These are phyloP conservation scores for Axinella damicornis DNA, from an alignment of 37 sponge, comb jelly and placozoan species.

Conservation along the genomic window DNA sequence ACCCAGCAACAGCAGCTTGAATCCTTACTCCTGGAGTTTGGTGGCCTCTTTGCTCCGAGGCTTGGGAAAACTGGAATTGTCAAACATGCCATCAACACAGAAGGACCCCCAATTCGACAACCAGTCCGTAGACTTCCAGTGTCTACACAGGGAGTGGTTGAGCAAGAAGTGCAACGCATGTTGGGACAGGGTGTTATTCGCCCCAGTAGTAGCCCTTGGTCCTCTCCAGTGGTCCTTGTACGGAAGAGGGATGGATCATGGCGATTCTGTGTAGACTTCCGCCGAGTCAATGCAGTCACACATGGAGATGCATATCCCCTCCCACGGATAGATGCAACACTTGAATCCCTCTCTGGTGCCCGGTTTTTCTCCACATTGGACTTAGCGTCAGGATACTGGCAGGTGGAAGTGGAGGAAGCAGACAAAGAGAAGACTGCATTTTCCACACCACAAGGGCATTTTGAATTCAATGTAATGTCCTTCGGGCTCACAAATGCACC, in stretches of 20 bases:
- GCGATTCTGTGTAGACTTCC: conserved; percentile 55
- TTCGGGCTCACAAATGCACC: conserved; percentile 70
- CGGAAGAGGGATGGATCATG: conserved; percentile 41
- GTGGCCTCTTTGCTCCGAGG: not conserved
- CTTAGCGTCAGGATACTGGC: conserved; percentile 69
- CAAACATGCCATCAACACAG: conserved; percentile 9
- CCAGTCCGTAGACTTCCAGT: conserved; percentile 25
- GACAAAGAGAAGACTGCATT: conserved; percentile 70
- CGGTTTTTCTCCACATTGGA: conserved; percentile 59
- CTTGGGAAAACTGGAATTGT: conserved; percentile 22
- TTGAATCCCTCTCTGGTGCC: conserved; percentile 41
- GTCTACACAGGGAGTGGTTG: not conserved
- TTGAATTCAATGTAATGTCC: conserved; percentile 72
- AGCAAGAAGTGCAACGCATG: conserved; percentile 14
- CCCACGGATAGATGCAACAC: conserved; percentile 62
- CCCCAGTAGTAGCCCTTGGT: conserved; percentile 44
- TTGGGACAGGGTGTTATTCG: conserved; percentile 10
- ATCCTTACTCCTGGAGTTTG: conserved; percentile 2
- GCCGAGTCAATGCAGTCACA: conserved; percentile 59
- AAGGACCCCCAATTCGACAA: conserved; percentile 32
- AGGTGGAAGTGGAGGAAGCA: conserved; percentile 32
- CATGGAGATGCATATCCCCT: conserved; percentile 54
- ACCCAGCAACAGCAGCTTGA: not conserved
- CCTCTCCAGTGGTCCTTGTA: conserved; percentile 35
- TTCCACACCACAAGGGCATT: conserved; percentile 48